phyloP scores from a whole-genome alignment of 2,888 invertebrate genomes.

The Euzetes globulus region DNA sequence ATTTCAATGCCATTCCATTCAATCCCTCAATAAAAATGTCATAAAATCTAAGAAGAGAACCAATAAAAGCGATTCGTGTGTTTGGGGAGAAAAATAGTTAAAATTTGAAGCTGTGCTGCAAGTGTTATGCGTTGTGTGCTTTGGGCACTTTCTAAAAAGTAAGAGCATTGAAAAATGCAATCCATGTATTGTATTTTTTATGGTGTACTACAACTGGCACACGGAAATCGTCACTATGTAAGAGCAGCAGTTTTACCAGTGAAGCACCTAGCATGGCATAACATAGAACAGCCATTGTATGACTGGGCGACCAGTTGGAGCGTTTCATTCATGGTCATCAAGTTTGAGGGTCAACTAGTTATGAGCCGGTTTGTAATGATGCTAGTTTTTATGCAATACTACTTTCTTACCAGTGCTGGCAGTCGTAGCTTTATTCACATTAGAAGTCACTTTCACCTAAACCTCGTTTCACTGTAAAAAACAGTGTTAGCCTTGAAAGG shows the following conservation, averaged over 20 bases:
- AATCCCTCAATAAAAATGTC: background rate
- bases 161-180: background rate
- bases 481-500: constrained; percentile 14
- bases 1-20: background rate
- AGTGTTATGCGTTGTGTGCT: background rate
- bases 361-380: constrained; percentile 2
- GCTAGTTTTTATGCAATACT: background rate
- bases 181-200: background rate
- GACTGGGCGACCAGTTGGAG: constrained; percentile 12
- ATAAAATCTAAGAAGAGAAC: background rate
- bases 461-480: background rate
- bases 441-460: constrained; percentile 18
- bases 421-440: background rate
- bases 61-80: background rate
- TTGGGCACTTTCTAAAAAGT: background rate
- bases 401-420: background rate
- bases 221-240: too few species aligned
- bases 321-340: constrained; percentile 18
- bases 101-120: background rate
- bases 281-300: background rate
- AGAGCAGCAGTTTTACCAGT: too few species aligned
- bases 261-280: too few species aligned
- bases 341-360: constrained; percentile 17
- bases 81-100: background rate
- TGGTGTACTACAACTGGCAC: too few species aligned